These are phyloP conservation scores for Xenotilapia leptura DNA, from an alignment of 2,113 vertebrate genomes.

Conservation along the genomic window DNA sequence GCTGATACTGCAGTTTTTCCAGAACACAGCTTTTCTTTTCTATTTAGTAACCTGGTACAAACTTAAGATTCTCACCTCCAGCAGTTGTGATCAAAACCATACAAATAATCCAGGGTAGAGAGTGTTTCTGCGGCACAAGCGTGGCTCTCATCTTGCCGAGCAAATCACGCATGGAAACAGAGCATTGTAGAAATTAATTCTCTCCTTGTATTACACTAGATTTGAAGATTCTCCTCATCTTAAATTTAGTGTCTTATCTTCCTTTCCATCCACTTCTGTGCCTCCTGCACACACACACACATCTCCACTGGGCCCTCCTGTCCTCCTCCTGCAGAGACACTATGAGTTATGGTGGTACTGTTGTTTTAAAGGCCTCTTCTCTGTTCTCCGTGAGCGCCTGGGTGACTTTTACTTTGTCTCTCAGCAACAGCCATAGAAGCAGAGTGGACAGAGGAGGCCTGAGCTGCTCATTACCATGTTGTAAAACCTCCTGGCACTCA, in stretches of 20 bases:
- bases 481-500: conserved; percentile 38
- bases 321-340: background rate
- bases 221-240: background rate
- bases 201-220: background rate
- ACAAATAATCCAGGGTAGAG: conserved; percentile 3
- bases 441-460: conserved; percentile 31
- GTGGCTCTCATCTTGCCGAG: background rate
- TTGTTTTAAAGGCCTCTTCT: conserved; percentile 36
- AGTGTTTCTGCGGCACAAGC: background rate
- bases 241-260: background rate
- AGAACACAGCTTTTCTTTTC: background rate
- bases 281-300: background rate
- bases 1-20: background rate
- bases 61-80: conserved; percentile 27
- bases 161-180: background rate
- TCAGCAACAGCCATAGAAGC: conserved; percentile 56
- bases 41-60: background rate
- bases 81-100: background rate
- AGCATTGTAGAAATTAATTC: background rate
- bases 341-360: conserved; percentile 35
- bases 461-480: conserved; percentile 62
- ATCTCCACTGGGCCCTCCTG: background rate
- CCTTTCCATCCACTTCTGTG: background rate
- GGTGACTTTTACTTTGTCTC: conserved; percentile 66
- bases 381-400: conserved; percentile 7